A percentile compares a stretch with the other conserved stretches of the same genome.
These are phyloP conservation scores for Pollenia amentaria DNA, from an alignment of 2,888 invertebrate genomes.

Conservation along the genomic window DNA sequence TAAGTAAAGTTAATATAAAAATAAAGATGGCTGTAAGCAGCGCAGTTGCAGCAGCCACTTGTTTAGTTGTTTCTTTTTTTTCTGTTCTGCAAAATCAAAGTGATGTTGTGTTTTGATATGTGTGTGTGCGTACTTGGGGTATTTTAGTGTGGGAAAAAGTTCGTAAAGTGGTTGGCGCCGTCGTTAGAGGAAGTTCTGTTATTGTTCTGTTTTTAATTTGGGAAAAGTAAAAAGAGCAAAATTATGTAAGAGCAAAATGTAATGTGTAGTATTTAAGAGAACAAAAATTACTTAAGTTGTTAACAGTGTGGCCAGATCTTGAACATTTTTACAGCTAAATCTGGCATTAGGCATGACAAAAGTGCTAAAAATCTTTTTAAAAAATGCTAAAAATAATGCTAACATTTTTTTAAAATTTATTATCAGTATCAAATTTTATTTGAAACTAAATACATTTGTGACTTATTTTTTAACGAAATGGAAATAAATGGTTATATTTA, in stretches of 20 bases:
- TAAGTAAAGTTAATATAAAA: neutral
- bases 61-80: neutral
- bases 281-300: neutral
- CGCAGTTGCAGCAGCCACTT: neutral
- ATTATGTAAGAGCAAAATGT: neutral
- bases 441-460: too few relatives aligned
- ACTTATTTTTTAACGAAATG: too few relatives aligned
- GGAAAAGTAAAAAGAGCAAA: neutral
- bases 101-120: too few relatives aligned
- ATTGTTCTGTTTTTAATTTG: neutral
- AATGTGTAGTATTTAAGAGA: neutral
- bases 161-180: slow-evolving; percentile 2
- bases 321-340: too few relatives aligned
- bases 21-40: neutral
- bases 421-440: too few relatives aligned
- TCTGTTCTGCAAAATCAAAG: too few relatives aligned
- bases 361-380: too few relatives aligned
- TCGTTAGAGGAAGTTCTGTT: slow-evolving; percentile 9
- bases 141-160: neutral
- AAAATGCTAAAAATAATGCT: too few relatives aligned
- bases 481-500: too few relatives aligned
- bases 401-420: too few relatives aligned
- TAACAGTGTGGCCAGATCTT: too few relatives aligned
- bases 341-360: too few relatives aligned
- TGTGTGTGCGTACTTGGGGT: neutral